A percentile compares a stretch with the other conserved stretches of the same genome.
These are phyloP conservation scores for Xanthorhoe designata DNA, from an alignment of 2,888 invertebrate species.

Conservation along the genomic window DNA sequence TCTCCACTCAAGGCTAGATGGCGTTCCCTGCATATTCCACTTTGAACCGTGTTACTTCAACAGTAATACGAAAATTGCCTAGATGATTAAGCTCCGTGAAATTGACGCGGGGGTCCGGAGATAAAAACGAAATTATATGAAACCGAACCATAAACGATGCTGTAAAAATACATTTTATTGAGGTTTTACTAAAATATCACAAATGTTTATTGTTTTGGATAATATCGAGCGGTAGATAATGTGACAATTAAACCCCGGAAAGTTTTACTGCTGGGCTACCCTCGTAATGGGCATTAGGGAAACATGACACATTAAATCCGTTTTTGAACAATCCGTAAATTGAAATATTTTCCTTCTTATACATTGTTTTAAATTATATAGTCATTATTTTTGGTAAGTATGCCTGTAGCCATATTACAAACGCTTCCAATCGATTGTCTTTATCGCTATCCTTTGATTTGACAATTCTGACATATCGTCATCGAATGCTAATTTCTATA, in stretches of 20 bases:
- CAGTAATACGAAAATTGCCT: conserved; percentile 14
- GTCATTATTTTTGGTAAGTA: neutral
- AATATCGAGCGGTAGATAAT: conserved; percentile 15
- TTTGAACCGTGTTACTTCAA: conserved; percentile 12
- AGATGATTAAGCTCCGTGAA: conserved; percentile 6
- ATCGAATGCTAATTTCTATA: too few species aligned
- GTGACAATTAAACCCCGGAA: conserved; percentile 7
- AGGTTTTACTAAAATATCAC: conserved; percentile 16
- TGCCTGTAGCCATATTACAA: too few species aligned
- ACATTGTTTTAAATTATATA: neutral
- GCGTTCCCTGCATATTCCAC: conserved; percentile 2
- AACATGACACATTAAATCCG: neutral
- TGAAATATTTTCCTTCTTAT: neutral
- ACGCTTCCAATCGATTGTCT: too few species aligned
- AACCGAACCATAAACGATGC: conserved; percentile 29
- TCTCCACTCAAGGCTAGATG: conserved; percentile 15
- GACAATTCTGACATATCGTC: too few species aligned
- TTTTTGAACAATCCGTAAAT: neutral
- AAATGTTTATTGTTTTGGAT: conserved; percentile 24
- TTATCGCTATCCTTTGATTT: too few species aligned
- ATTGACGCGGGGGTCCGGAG: conserved; percentile 7
- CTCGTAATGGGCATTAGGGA: neutral
- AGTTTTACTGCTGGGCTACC: conserved; percentile 7
- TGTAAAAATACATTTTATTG: conserved; percentile 27
- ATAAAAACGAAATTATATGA: conserved; percentile 22